Conservation (phyloP, 2,113 vertebrate species). For the Hemiscyllium ocellatum region DNA sequence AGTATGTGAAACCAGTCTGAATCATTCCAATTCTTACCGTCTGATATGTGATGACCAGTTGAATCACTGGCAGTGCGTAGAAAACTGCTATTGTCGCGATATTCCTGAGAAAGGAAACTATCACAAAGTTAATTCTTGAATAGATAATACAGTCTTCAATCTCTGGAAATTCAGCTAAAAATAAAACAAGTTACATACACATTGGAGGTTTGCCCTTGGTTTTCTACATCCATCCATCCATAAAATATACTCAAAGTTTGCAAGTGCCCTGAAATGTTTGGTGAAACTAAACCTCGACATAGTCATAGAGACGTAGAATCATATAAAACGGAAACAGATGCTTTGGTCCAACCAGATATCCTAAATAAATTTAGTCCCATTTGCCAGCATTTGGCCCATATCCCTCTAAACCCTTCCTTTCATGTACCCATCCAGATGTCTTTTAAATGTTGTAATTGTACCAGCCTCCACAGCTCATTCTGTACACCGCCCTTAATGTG, state of each 20-base stretch:
- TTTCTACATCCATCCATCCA: neutral
- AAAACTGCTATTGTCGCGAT: constrained; percentile 92
- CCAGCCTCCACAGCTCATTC: neutral
- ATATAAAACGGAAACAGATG: neutral
- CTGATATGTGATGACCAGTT: constrained; percentile 97
- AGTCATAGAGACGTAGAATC: neutral
- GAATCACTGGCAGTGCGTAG: constrained; percentile 86
- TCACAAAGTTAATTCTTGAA: neutral
- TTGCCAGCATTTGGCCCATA: too few relatives aligned
- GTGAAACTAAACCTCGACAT: neutral
- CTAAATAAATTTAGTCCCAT: too few relatives aligned
- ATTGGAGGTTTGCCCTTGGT: too few relatives aligned
- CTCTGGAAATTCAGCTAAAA: neutral
- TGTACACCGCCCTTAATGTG: neutral
- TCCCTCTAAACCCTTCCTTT: too few relatives aligned
- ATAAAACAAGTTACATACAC: neutral
- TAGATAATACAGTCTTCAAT: neutral
- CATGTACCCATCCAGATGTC: too few relatives aligned
- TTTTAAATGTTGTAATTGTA: too few relatives aligned
- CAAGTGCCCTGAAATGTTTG: neutral
- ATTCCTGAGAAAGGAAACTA: constrained; percentile 65
- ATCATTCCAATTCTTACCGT: constrained; percentile 59
- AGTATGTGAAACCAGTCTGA: neutral
- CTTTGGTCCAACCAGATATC: neutral
- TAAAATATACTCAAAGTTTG: neutral